A percentile compares a stretch with the other conserved stretches of the same genome.
Conservation (phyloP, 2,888 invertebrate species). For the Drepana falcataria region DNA sequence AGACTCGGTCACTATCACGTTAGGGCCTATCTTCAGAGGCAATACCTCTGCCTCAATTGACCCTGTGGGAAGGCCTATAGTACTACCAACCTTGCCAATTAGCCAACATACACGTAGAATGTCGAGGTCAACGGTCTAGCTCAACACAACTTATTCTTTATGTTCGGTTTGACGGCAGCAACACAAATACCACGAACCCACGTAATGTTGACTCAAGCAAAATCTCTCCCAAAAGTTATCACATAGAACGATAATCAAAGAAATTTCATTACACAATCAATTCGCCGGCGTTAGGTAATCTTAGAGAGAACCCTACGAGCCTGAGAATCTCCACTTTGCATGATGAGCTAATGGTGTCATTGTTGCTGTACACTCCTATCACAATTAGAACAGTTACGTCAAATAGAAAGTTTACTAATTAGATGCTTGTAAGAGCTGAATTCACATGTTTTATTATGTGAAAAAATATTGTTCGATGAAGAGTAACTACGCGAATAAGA, state of each 20-base stretch:
- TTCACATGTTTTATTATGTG: neutral
- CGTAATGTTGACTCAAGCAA: neutral
- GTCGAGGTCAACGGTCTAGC: too few species aligned
- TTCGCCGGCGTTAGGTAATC: neutral
- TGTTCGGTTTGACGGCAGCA: too few species aligned
- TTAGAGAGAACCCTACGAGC: neutral
- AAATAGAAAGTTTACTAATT: constrained; percentile 14
- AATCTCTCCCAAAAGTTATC: neutral
- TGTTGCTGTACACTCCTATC: constrained; percentile 14
- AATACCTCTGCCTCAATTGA: too few species aligned
- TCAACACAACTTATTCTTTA: too few species aligned
- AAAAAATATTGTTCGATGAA: neutral
- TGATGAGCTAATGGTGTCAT: constrained; percentile 16
- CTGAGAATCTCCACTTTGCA: constrained; percentile 9
- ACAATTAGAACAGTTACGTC: constrained; percentile 18
- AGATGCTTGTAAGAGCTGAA: constrained; percentile 5
- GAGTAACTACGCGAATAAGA: too few species aligned
- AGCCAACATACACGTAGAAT: too few species aligned
- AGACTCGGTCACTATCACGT: too few species aligned
- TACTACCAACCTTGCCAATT: too few species aligned
- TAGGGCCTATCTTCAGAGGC: too few species aligned
- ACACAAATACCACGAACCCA: neutral
- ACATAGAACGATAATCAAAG: neutral
- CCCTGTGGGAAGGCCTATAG: too few species aligned
- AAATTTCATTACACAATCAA: constrained; percentile 13